Conservation (phyloP, 2,113 vertebrate genomes). For the Todiramphus saurophagus region DNA sequence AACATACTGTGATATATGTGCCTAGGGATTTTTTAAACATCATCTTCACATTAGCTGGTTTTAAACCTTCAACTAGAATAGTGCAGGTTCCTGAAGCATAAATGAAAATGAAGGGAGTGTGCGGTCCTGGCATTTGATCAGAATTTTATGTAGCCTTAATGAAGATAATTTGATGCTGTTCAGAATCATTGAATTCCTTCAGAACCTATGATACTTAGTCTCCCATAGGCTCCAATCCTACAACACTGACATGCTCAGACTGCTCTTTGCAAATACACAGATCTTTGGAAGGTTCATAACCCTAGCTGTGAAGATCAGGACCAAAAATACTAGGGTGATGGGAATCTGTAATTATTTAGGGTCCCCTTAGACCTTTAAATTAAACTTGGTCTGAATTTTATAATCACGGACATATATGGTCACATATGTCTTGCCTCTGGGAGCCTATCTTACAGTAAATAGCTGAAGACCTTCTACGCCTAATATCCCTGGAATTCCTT, state of each 20-base stretch:
- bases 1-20: background rate
- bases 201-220: background rate
- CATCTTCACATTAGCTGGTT: background rate
- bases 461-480: background rate
- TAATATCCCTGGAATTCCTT: background rate
- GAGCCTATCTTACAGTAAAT: background rate
- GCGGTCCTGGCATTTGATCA: background rate
- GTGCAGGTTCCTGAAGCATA: background rate
- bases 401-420: background rate
- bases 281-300: background rate
- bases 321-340: background rate
- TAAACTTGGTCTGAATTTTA: background rate
- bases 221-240: background rate
- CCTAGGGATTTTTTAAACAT: background rate
- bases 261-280: background rate
- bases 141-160: background rate
- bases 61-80: background rate
- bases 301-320: background rate
- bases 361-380: background rate
- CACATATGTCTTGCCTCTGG: background rate
- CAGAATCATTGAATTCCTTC: background rate
- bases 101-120: background rate
- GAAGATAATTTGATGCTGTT: background rate
- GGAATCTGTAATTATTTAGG: background rate
- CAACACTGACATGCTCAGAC: background rate